These are phyloP conservation scores for Macrosoma leucophasiata DNA, from an alignment of 2,888 invertebrate species.

Conservation along the genomic window DNA sequence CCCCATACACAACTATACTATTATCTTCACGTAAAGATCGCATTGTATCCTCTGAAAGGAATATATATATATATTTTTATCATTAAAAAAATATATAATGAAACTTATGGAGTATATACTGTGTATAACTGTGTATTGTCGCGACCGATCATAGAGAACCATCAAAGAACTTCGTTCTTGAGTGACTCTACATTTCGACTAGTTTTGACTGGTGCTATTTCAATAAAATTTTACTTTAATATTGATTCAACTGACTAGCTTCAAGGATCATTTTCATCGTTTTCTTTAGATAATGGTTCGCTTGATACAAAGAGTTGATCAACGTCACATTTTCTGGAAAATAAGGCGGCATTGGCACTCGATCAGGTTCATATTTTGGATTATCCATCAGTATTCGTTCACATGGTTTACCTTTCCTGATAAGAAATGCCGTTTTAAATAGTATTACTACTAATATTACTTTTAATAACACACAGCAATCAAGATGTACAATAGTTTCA, in stretches of 20 bases:
- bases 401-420: conserved; percentile 33
- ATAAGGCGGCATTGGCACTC: conserved; percentile 42
- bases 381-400: conserved; percentile 52
- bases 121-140: too few species aligned
- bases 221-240: too few species aligned
- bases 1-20: conserved; percentile 80
- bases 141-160: too few species aligned
- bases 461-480: too few species aligned
- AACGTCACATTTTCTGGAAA: conserved; percentile 78
- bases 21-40: conserved; percentile 33
- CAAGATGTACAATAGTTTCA: too few species aligned
- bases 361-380: conserved; percentile 43
- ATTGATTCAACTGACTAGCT: conserved; percentile 39
- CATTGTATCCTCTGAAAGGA: conserved; percentile 29
- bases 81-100: too few species aligned
- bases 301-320: conserved; percentile 77
- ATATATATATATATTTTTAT: too few species aligned
- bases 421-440: conserved; percentile 23
- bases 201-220: too few species aligned
- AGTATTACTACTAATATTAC: too few species aligned
- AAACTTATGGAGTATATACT: too few species aligned
- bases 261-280: conserved; percentile 51
- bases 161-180: too few species aligned
- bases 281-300: conserved; percentile 54
- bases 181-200: too few species aligned